These are phyloP conservation scores for Amblyteles armatorius DNA, from an alignment of 2,888 invertebrate genomes.

Conservation along the genomic window DNA sequence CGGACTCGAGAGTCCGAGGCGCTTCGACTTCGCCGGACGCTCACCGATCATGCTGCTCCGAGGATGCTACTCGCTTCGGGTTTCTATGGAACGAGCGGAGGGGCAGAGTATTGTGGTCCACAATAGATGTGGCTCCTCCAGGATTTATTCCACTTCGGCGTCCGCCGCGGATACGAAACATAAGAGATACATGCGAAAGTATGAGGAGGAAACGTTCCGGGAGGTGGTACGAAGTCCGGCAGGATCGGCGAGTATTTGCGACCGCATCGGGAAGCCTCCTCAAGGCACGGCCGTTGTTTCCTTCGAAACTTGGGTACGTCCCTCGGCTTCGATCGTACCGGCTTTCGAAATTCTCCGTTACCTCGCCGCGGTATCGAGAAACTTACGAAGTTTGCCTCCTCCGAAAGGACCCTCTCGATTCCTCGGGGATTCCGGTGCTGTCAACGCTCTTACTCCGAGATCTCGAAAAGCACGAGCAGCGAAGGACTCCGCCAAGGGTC, in stretches of 20 bases:
- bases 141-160: conserved; percentile 52
- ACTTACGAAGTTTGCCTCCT: conserved; percentile 46
- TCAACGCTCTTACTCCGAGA: conserved; percentile 19
- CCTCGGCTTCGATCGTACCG: conserved; percentile 35
- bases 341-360: conserved; percentile 21
- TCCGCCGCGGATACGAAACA: conserved; percentile 23
- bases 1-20: conserved; percentile 24
- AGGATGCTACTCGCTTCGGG: conserved; percentile 3
- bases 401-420: conserved; percentile 44
- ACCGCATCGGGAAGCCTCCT: conserved; percentile 31
- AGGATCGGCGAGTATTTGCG: background rate
- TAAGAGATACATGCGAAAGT: conserved; percentile 5
- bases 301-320: conserved; percentile 35
- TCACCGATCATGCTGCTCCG: conserved; percentile 2
- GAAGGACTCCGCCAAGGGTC: conserved; percentile 11
- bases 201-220: conserved; percentile 13
- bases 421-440: conserved; percentile 17
- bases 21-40: conserved; percentile 42
- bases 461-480: conserved; percentile 31
- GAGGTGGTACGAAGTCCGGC: background rate
- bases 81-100: background rate
- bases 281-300: conserved; percentile 23
- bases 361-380: conserved; percentile 10
- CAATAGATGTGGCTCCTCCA: conserved; percentile 4
- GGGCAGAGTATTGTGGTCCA: background rate